Evolutionary conservation across 2,888 invertebrate genomes (phyloP), one percentile per base, ranked within the genome.

Genomic region (Nowickia ferox): DNA sequence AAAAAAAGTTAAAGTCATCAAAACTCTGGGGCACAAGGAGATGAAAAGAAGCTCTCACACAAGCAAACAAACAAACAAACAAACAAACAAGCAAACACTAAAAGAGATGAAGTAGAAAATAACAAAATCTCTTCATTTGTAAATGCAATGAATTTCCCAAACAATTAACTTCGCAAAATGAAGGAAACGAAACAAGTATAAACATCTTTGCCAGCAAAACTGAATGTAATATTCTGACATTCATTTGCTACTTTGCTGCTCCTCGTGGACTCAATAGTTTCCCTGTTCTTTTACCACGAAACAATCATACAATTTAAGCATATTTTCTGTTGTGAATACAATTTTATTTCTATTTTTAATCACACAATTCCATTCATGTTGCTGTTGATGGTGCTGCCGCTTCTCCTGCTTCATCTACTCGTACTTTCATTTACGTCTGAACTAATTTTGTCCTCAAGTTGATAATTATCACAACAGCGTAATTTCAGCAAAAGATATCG

Each of bases 61-160:
- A 48, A 81, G 75, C 38, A 66, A 40, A 44, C 44, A 30, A 46
- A 40, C 53, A 69, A 61, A 44, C 10, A 53, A 75, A 53, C 17
- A 44, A n/a, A 42, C 13, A 61, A 13, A 66, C 17, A 71, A 44
- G 15, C 13, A 38, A 51, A 78, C 17, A 53, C 19, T 9, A 17
- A 55, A 11, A 63, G 22, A 59, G 57, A 55, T 42, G 40, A 55
- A 46, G 22, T 2, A 38, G 10, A 44, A 66, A 66, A 19, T 17
- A 55, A 48, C 53, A 46, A 63, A 78, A 85, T 85, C 85, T 82
- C 69, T 82, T 74, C 78, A 82, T 78, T 86, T 86, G 86, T 63
- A 86, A 86, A 83, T 86, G 86, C 86, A 86, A 86, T 86, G 86
- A 86, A 86, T 86, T 86, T 86, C 86, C 86, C 86, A 80, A 83